These are phyloP conservation scores for Agrochola lychnidis DNA, from an alignment of 2,888 invertebrate genomes.

Conservation along the genomic window DNA sequence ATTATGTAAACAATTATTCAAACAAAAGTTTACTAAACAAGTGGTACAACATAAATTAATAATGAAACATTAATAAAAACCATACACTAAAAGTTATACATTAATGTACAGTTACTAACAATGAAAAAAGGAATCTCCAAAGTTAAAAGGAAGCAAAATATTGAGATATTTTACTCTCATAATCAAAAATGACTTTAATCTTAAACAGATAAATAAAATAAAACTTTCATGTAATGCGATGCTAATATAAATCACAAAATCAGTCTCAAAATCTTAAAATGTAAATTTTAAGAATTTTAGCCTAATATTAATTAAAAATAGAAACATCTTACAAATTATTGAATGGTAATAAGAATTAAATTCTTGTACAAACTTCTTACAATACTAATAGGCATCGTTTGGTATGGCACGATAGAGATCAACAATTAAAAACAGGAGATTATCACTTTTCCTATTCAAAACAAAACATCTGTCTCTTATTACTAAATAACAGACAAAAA, in stretches of 20 bases:
- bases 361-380: no score
- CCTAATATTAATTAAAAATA: background rate
- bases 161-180: background rate
- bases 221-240: no score
- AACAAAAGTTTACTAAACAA: no score
- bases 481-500: background rate
- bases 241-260: background rate
- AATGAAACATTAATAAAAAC: no score
- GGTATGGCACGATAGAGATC: no score
- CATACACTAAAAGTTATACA: no score
- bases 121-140: background rate
- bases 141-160: background rate
- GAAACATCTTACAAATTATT: background rate
- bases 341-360: background rate
- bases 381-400: no score
- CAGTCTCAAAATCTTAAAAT: background rate
- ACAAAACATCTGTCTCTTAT: background rate
- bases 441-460: background rate
- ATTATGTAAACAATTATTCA: no score
- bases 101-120: background rate
- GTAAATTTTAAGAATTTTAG: background rate
- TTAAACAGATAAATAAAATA: background rate
- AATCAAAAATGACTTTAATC: background rate
- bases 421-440: background rate
- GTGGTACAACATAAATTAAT: no score